These are phyloP conservation scores for Murina feae DNA, from an alignment of 2,113 vertebrate genomes.

Conservation along the genomic window DNA sequence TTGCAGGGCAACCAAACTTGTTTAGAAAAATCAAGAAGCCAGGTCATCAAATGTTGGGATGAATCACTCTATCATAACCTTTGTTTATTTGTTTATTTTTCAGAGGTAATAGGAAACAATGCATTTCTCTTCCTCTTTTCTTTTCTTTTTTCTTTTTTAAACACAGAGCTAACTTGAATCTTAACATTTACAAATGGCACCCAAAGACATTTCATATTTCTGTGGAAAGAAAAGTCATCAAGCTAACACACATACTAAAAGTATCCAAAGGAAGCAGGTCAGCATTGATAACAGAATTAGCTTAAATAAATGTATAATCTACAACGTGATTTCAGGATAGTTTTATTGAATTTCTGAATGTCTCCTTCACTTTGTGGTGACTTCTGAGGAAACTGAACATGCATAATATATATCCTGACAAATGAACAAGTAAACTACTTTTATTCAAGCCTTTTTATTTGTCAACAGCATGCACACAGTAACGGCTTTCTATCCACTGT, in stretches of 20 bases:
- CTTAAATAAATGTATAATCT: constrained; percentile 79
- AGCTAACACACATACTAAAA: constrained; percentile 56
- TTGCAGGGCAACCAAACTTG: neutral
- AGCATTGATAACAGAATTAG: constrained; percentile 78
- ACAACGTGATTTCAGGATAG: constrained; percentile 77
- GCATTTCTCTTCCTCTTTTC: neutral
- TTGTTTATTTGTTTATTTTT: neutral
- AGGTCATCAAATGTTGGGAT: neutral
- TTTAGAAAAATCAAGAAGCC: neutral
- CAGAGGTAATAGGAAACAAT: neutral
- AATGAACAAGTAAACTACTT: constrained; percentile 80
- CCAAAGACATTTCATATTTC: constrained; percentile 52
- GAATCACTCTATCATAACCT: neutral
- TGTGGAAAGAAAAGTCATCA: constrained; percentile 4
- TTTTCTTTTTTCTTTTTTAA: neutral
- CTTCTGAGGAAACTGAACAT: constrained; percentile 78
- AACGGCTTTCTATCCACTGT: constrained; percentile 76
- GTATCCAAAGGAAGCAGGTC: constrained; percentile 64
- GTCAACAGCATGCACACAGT: constrained; percentile 73
- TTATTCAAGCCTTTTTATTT: constrained; percentile 83
- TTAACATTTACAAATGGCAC: constrained; percentile 28
- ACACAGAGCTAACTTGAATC: constrained; percentile 16
- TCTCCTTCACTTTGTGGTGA: constrained; percentile 71
- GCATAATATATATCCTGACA: constrained; percentile 82
- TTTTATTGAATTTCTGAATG: constrained; percentile 79